Evolutionary conservation across 2,797 vertebrate genomes (phyloP).

Genomic region (Coendou prehensilis): DNA sequence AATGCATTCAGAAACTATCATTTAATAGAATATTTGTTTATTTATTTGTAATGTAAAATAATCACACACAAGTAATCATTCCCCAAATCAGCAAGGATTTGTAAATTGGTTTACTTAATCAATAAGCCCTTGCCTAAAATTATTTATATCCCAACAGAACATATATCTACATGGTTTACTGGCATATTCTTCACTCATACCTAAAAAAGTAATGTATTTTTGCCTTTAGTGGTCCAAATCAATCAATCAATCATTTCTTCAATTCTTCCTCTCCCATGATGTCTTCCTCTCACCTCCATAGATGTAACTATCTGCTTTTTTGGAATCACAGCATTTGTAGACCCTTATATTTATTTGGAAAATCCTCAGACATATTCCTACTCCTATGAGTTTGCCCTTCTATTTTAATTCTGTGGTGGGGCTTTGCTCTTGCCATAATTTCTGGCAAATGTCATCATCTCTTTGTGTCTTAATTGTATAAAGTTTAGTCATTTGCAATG

Average conservation of each 20-base stretch:
- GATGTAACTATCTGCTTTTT: background rate
- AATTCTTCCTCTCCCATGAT: background rate
- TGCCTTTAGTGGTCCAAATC: background rate
- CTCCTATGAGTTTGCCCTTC: background rate
- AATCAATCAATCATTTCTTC: background rate
- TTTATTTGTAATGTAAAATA: conserved; percentile 40
- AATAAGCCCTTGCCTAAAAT: background rate
- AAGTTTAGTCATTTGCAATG: background rate
- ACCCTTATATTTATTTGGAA: background rate
- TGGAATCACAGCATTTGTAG: background rate
- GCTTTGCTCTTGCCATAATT: background rate
- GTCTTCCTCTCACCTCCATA: background rate
- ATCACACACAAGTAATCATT: background rate
- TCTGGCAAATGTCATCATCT: background rate
- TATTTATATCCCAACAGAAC: background rate
- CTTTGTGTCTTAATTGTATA: background rate
- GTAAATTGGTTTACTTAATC: background rate
- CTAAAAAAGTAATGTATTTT: background rate
- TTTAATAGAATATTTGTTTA: conserved; percentile 20
- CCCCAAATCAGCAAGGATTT: background rate
- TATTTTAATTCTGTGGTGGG: background rate
- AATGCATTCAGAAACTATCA: conserved; percentile 33
- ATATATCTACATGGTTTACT: background rate
- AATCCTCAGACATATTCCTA: background rate
- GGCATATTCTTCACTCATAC: background rate